These are phyloP conservation scores for Podarcis cretensis DNA, from an alignment of 2,113 vertebrate species.

Conservation along the genomic window DNA sequence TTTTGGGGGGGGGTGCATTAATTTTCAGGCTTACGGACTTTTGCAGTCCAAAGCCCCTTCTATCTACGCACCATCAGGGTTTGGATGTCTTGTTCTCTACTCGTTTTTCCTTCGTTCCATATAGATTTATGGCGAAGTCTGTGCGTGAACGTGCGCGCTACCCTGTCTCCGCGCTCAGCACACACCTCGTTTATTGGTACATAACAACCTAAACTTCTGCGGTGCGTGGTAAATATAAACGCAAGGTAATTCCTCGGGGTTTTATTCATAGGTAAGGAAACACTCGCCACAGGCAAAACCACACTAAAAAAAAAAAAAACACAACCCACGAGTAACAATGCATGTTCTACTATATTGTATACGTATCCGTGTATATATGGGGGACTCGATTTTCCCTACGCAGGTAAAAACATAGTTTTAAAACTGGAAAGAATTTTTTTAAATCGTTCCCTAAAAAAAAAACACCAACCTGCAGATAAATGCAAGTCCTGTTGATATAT, in stretches of 20 bases:
- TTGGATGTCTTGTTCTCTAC: neutral
- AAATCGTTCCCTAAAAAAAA: too few species aligned
- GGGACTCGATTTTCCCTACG: too few species aligned
- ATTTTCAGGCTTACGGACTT: neutral
- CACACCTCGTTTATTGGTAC: neutral
- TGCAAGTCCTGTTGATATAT: neutral
- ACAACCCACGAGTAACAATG: too few species aligned
- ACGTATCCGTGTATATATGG: too few species aligned
- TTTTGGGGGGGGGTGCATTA: too few species aligned
- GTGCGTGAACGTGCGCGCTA: too few species aligned
- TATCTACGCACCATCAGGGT: neutral
- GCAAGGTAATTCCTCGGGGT: neutral
- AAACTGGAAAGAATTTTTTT: neutral
- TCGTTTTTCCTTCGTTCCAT: neutral
- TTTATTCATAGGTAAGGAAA: neutral
- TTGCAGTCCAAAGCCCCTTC: neutral
- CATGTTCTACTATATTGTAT: too few species aligned
- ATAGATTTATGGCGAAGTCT: neutral
- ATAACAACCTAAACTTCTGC: neutral
- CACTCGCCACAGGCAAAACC: neutral
- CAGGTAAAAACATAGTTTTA: too few species aligned
- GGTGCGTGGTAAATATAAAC: neutral
- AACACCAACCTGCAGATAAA: too few species aligned
- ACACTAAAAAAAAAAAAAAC: neutral
- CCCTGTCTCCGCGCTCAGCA: too few species aligned